A percentile compares a stretch with the other conserved stretches of the same genome.
Conservation (phyloP, 2,888 invertebrate genomes). For the Coleophora deauratella region DNA sequence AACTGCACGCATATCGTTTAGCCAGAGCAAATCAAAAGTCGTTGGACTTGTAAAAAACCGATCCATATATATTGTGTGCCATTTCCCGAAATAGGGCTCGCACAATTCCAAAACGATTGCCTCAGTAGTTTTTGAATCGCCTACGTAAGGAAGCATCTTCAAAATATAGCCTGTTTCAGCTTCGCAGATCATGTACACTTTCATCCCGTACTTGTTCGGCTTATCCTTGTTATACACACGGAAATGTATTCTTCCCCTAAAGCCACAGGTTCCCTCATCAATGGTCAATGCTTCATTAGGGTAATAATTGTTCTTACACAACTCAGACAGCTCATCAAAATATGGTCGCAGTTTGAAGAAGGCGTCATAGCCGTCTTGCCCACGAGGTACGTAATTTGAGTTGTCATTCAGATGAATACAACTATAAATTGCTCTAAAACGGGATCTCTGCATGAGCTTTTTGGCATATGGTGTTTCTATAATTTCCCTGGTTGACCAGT, state of each 20-base stretch:
- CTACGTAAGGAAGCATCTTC: slow-evolving; percentile 16
- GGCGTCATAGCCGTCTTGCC: slow-evolving; percentile 12
- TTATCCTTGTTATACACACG: slow-evolving; percentile 17
- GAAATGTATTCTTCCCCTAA: slow-evolving; percentile 14
- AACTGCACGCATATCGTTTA: slow-evolving; percentile 7
- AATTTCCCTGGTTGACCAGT: slow-evolving; percentile 16
- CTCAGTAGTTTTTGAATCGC: slow-evolving; percentile 14
- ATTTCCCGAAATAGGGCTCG: slow-evolving; percentile 14
- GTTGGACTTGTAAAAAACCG: slow-evolving; percentile 12
- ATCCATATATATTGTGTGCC: slow-evolving; percentile 14
- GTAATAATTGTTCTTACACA: slow-evolving; percentile 11
- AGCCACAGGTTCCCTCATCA: slow-evolving; percentile 17
- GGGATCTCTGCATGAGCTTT: slow-evolving; percentile 13
- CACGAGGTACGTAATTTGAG: slow-evolving; percentile 14
- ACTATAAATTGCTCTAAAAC: slow-evolving; percentile 18
- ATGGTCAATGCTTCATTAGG: slow-evolving; percentile 14
- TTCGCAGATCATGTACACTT: slow-evolving; percentile 14
- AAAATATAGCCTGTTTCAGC: slow-evolving; percentile 16
- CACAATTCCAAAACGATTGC: slow-evolving; percentile 8
- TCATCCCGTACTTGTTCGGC: slow-evolving; percentile 17
- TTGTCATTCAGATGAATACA: slow-evolving; percentile 18
- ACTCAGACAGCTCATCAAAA: slow-evolving; percentile 15
- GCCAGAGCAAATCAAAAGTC: slow-evolving; percentile 6
- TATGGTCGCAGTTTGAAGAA: slow-evolving; percentile 15
- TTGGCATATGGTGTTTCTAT: slow-evolving; percentile 14